Evolutionary conservation across 2,113 vertebrate genomes (phyloP).

Genomic region (Candoia aspera): DNA sequence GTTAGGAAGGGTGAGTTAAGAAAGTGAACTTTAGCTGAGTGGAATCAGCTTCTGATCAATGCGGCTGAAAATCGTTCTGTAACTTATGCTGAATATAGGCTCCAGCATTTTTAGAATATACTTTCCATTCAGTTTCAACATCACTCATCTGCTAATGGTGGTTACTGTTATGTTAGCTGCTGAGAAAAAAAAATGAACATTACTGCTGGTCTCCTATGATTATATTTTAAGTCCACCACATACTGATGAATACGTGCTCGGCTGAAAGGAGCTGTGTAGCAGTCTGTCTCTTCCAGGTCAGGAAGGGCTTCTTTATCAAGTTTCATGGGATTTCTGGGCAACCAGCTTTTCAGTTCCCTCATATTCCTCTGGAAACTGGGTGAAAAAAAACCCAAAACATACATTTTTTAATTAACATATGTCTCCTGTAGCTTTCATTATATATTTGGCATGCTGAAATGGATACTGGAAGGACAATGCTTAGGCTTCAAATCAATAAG

Average conservation of each 20-base stretch:
- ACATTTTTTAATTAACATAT: neutral
- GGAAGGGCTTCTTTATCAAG: slow-evolving; percentile 95
- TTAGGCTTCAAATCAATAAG: neutral
- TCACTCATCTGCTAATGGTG: slow-evolving; percentile 27
- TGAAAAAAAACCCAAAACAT: slow-evolving; percentile 17
- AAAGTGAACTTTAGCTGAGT: neutral
- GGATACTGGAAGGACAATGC: neutral
- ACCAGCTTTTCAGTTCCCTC: slow-evolving; percentile 91
- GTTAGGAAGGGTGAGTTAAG: neutral
- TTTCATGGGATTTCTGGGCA: slow-evolving; percentile 97
- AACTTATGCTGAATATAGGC: neutral
- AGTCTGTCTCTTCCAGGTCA: slow-evolving; percentile 92
- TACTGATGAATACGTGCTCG: slow-evolving; percentile 95
- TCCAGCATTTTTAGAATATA: neutral
- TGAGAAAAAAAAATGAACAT: slow-evolving; percentile 30
- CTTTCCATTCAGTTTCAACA: slow-evolving; percentile 33
- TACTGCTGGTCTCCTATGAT: neutral
- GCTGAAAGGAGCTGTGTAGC: slow-evolving; percentile 97
- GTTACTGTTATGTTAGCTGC: neutral
- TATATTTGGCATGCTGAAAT: accelerated
- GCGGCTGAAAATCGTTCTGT: neutral
- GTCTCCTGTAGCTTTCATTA: neutral
- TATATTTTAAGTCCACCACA: slow-evolving; percentile 59
- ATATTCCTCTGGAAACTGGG: slow-evolving; percentile 87
- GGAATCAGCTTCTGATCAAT: neutral